Conservation (phyloP, 1,140 invertebrate genomes). For the Drosophila subpulchrella region DNA sequence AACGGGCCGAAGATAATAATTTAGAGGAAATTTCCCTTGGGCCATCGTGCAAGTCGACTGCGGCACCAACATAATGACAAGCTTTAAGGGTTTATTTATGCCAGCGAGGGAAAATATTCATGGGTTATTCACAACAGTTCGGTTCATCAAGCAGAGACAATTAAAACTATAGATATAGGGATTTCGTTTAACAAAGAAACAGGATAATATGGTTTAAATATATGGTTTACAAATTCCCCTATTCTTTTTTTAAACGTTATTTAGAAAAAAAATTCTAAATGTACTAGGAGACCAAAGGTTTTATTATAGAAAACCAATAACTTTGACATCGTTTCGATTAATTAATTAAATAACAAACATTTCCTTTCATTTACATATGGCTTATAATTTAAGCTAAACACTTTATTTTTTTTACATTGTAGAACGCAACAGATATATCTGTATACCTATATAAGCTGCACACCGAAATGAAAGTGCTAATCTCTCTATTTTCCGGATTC, state of each 20-base stretch:
- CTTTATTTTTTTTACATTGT: background rate
- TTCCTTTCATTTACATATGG: background rate
- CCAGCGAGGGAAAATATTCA: conserved; percentile 6
- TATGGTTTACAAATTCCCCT: no score
- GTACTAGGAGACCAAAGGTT: no score
- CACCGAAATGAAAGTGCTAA: background rate
- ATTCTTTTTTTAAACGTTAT: no score
- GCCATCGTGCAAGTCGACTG: background rate
- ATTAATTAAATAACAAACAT: background rate
- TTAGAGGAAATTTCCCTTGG: conserved; percentile 42
- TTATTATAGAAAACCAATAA: background rate
- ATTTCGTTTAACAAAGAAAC: background rate
- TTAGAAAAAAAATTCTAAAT: no score
- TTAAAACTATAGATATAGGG: conserved; percentile 8
- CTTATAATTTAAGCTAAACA: background rate
- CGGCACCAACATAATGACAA: background rate
- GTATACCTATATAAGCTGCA: background rate
- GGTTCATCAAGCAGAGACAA: conserved; percentile 23
- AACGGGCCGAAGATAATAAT: conserved; percentile 50
- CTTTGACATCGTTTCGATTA: background rate
- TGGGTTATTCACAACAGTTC: conserved; percentile 4
- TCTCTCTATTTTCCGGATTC: background rate
- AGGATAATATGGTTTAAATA: no score
- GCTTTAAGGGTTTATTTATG: conserved; percentile 21
- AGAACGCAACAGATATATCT: no score